phyloP scores from a whole-genome alignment of 2,797 vertebrate genomes.

The Gephyroberyx darwinii region DNA sequence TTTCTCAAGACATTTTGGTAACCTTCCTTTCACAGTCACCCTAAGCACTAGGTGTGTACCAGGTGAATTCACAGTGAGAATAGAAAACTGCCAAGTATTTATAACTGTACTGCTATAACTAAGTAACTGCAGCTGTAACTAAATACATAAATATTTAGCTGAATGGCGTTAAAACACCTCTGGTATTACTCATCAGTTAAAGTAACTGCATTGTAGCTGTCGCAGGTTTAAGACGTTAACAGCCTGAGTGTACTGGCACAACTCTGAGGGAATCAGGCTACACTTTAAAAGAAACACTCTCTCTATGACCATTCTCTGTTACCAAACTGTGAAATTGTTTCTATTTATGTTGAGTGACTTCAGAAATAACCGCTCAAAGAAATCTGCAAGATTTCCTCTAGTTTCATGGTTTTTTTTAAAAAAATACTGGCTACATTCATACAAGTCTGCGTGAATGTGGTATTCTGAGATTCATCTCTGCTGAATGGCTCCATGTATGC shows the following conservation, averaged over 20 bases:
- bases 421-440: constrained; percentile 51
- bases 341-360: neutral
- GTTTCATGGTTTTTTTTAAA: constrained; percentile 7
- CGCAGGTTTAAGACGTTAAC: constrained; percentile 9
- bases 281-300: neutral
- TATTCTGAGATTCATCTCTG: too few relatives aligned
- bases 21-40: constrained; percentile 55
- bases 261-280: too few relatives aligned
- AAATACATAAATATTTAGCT: too few relatives aligned
- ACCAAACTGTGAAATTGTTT: constrained; percentile 3
- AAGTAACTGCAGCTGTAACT: too few relatives aligned
- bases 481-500: too few relatives aligned
- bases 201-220: neutral
- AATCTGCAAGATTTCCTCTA: constrained; percentile 14
- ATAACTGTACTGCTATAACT: too few relatives aligned
- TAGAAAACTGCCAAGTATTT: neutral
- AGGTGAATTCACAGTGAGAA: neutral
- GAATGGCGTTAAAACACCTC: too few relatives aligned
- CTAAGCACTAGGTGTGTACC: constrained; percentile 2
- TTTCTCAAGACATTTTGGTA: constrained; percentile 35
- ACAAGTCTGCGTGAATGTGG: neutral
- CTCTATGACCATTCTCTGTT: neutral
- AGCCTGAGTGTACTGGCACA: neutral
- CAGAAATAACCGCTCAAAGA: too few relatives aligned
- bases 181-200: too few relatives aligned